These are phyloP conservation scores for Calonectris borealis DNA, from an alignment of 2,113 vertebrate genomes.

Conservation along the genomic window DNA sequence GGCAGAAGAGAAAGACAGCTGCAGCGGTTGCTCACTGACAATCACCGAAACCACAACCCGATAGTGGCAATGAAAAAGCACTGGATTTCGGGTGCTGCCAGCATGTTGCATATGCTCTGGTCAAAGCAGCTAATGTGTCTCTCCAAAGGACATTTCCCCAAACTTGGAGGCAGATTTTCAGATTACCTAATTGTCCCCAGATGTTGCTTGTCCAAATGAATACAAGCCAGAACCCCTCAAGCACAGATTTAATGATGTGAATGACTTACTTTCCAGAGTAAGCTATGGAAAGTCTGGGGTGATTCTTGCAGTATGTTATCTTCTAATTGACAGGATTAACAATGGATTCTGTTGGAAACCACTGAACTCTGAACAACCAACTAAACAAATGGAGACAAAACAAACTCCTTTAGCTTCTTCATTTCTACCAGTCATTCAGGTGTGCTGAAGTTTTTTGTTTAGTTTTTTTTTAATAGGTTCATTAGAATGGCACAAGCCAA, in stretches of 20 bases:
- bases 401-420: neutral
- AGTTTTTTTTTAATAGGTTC: neutral
- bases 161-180: neutral
- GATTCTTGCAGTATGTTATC: neutral
- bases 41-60: neutral
- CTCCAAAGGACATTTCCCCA: neutral
- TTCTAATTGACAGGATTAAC: neutral
- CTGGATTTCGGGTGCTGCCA: neutral
- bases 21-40: neutral
- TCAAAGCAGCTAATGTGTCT: neutral
- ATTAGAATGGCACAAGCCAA: neutral
- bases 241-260: neutral
- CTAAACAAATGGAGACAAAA: neutral
- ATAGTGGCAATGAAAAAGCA: neutral
- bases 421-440: neutral
- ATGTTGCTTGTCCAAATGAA: neutral
- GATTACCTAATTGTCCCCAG: neutral
- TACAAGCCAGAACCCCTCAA: neutral
- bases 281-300: neutral
- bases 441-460: neutral
- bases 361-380: neutral
- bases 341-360: neutral
- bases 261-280: too few species aligned
- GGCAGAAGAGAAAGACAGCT: neutral
- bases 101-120: neutral